Base-by-base conservation (phyloP, 2,888 invertebrate species). In the Ochropacha duplaris region DNA sequence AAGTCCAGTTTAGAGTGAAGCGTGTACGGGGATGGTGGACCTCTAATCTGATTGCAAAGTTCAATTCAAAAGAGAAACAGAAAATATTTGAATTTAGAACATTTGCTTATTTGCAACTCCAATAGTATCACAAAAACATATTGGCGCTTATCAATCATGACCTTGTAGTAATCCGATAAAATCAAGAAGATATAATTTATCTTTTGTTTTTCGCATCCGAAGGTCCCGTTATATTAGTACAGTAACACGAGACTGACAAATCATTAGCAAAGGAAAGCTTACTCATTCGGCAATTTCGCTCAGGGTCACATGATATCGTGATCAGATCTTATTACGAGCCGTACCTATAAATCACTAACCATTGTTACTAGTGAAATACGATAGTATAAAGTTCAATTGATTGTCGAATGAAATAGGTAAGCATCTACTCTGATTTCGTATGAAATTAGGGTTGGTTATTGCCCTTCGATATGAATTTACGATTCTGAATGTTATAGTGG, bases 201-300 rank as follows among this genome's bases (percentile, higher is more conserved):
- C 31, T 34, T 28, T 28, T 11, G 12, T n/a, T 31, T 28, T 28
- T 52, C 22, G 31, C 52, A 19, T 12, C 9, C 28, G 12, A 34
- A 52, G 19, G 44, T 44, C 19, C n/a, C 49, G 49, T 54, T 55
- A 59, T 56, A 55, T 55, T 51, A 52, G 57, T 59, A 14, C 12
- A 52, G 55, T 58, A 58, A 49, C 51, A 49, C 50, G 28, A 58
- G 26, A 54, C 22, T 55, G 49, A 52, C 34, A 55, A 58, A 58
- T 54, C 55, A 58, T 58, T 56, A 56, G 51, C 54, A 54, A 28
- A 39, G 52, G 60, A 63, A 56, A 60, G 60, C 58, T 57, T 60
- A 54, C 61, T 58, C 57, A 62, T 61, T 59, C 54, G 55, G n/a
- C 31, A 52, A 52, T 52, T 52, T 52, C 19, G 12, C 31, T 19